A percentile compares a stretch with the other conserved stretches of the same genome.
phyloP scores from a whole-genome alignment of 2,888 invertebrate genomes.

The Noctua comes region DNA sequence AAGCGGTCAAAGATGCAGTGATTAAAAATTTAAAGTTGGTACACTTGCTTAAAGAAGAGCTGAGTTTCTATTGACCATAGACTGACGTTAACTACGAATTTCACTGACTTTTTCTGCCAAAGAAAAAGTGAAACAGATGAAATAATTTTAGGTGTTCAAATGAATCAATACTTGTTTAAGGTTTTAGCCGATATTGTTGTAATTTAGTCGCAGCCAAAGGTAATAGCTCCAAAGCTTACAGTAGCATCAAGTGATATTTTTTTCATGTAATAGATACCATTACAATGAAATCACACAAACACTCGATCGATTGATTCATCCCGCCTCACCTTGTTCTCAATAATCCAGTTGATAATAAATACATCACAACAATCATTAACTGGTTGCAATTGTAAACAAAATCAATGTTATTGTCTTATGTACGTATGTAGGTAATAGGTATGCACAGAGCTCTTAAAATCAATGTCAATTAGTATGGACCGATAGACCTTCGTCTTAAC shows the following conservation, averaged over 20 bases:
- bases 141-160: background rate
- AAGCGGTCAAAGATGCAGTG: background rate
- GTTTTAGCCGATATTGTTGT: background rate
- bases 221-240: background rate
- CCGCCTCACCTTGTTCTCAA: constrained; percentile 48
- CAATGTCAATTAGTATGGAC: constrained; percentile 53
- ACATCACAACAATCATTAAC: constrained; percentile 27
- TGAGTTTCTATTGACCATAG: background rate
- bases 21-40: background rate
- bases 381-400: constrained; percentile 42
- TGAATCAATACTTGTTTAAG: background rate
- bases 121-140: background rate
- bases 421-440: background rate
- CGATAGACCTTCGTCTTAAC: constrained; percentile 33
- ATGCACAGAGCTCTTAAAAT: constrained; percentile 32
- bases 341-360: constrained; percentile 38
- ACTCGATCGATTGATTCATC: constrained; percentile 10
- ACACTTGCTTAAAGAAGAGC: background rate
- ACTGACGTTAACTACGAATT: background rate
- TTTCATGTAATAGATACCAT: background rate
- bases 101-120: background rate
- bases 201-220: background rate
- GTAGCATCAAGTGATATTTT: background rate
- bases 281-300: background rate
- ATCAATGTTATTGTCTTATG: constrained; percentile 35